Evolutionary conservation across 1,140 invertebrate species (phyloP).

Genomic region (Adelges cooleyi): DNA sequence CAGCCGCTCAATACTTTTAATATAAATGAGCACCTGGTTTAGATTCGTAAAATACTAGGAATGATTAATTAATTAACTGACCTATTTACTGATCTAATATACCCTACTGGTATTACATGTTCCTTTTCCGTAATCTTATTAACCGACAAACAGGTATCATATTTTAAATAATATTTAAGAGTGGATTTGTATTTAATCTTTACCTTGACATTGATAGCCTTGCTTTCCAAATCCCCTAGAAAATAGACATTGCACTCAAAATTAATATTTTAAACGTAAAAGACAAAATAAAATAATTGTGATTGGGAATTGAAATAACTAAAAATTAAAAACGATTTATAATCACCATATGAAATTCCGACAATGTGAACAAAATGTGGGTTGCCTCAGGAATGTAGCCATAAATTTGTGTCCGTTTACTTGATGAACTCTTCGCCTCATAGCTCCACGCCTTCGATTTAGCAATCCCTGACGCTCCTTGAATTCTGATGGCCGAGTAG

Average conservation of each 20-base stretch:
- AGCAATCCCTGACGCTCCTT: conserved; percentile 90
- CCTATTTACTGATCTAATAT: too few species aligned
- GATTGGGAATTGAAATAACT: background rate
- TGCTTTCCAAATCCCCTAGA: conserved; percentile 95
- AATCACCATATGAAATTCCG: conserved; percentile 91
- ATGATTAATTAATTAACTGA: too few species aligned
- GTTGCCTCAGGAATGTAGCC: conserved; percentile 96
- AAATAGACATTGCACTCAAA: conserved; percentile 44
- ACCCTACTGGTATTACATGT: too few species aligned
- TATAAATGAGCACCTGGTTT: too few species aligned
- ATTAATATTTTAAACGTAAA: background rate
- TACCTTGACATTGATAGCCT: conserved; percentile 99
- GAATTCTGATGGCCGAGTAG: conserved; percentile 58
- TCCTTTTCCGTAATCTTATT: too few species aligned
- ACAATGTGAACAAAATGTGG: conserved; percentile 98
- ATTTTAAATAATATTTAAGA: too few species aligned
- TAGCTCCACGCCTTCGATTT: conserved; percentile 82
- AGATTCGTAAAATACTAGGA: too few species aligned
- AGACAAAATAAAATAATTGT: background rate
- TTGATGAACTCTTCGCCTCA: conserved; percentile 88
- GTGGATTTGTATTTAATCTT: conserved; percentile 35
- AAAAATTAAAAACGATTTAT: background rate
- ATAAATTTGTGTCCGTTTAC: conserved; percentile 99
- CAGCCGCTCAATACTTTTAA: too few species aligned
- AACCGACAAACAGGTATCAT: too few species aligned